phyloP scores from a whole-genome alignment of 2,113 vertebrate species.

The Hypomesus transpacificus region DNA sequence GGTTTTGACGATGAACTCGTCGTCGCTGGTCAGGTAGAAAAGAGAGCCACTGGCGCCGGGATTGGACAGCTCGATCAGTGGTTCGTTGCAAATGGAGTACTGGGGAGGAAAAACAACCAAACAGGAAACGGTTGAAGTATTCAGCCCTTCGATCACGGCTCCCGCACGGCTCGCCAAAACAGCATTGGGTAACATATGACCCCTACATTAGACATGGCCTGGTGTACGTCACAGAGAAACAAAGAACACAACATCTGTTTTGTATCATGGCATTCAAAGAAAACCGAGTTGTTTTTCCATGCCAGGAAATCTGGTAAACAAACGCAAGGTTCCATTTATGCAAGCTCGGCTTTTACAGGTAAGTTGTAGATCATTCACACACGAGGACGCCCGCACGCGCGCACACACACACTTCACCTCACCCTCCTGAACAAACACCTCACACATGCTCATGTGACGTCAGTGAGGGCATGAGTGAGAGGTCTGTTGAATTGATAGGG shows the following conservation, averaged over 20 bases:
- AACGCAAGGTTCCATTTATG: background rate
- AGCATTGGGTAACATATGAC: background rate
- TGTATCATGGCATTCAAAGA: background rate
- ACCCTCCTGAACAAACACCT: slow-evolving; percentile 2
- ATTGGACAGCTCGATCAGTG: slow-evolving; percentile 92
- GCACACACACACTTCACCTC: slow-evolving; percentile 1
- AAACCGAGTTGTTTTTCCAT: background rate
- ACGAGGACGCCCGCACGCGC: background rate
- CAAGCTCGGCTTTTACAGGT: background rate
- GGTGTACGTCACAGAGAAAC: background rate
- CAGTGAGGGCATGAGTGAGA: background rate
- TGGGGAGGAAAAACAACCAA: slow-evolving; percentile 53
- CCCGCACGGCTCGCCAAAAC: background rate
- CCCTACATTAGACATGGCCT: too few species aligned
- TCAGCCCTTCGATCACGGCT: too few species aligned
- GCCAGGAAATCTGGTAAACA: background rate
- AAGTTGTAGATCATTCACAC: background rate
- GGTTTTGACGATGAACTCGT: slow-evolving; percentile 99
- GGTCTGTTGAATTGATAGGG: background rate
- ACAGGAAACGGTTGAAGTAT: background rate
- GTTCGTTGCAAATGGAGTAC: slow-evolving; percentile 94
- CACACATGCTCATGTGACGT: slow-evolving; percentile 13
- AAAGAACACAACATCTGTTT: slow-evolving; percentile 1
- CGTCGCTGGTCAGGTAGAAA: slow-evolving; percentile 96
- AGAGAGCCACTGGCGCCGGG: slow-evolving; percentile 94